These are phyloP conservation scores for Acanthococcus lagerstroemiae DNA, from an alignment of 2,888 invertebrate species.

Conservation along the genomic window DNA sequence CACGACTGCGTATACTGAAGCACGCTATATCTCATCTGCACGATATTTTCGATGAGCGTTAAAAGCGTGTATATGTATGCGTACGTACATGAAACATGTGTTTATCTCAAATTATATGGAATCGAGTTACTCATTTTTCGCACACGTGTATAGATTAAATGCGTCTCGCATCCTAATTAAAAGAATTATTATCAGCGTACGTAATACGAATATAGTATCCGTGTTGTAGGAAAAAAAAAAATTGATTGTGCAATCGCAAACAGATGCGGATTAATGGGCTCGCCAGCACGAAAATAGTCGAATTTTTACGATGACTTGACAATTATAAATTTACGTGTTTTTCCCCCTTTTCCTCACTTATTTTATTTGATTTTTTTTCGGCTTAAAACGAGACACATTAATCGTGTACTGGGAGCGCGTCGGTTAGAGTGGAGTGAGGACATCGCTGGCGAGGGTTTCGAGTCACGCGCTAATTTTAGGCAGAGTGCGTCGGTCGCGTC, in stretches of 20 bases:
- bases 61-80: not conserved
- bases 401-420: no score
- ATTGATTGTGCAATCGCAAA: not conserved
- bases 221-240: not conserved
- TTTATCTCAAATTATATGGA: conserved; percentile 7
- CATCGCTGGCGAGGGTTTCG: not conserved
- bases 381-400: not conserved
- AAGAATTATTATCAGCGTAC: conserved; percentile 5
- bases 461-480: not conserved
- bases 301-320: not conserved
- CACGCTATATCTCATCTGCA: not conserved
- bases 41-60: not conserved
- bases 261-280: not conserved
- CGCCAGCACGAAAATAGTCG: not conserved
- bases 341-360: not conserved
- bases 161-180: conserved; percentile 17
- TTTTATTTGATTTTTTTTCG: not conserved
- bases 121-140: conserved; percentile 2
- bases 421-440: no score
- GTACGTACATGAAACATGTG: conserved; percentile 1
- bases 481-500: not conserved
- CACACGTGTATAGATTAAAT: conserved; percentile 22
- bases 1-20: not conserved
- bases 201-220: not conserved
- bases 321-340: not conserved